Base-by-base conservation (phyloP, 2,888 invertebrate genomes). In the Lysandra bellargus region DNA sequence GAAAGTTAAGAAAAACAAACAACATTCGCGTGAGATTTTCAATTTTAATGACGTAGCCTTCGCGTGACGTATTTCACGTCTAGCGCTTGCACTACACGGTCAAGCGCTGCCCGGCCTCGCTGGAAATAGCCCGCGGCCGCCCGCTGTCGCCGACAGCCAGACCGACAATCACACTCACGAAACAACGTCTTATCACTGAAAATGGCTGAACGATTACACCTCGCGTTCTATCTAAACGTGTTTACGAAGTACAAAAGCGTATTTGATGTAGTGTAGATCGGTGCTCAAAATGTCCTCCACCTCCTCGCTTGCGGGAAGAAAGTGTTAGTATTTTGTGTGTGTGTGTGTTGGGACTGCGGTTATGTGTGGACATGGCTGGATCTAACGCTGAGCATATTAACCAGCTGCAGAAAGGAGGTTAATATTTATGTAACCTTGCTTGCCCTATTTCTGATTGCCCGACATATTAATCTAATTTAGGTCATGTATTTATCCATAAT, bases 131-230 rank as follows among this genome's bases (percentile, higher is more conserved):
- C 86, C 85, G 86, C 85, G 84, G 85, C 80, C 84, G 85, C 86
- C 82, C 85, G 85, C 88, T 88, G 91, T 91, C 91, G 91, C 92
- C 91, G 92, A 90, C 90, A 86, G 84, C 85, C 85, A 85, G 83
- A 83, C 84, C 81, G 81, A 82, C 82, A 83, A 83, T 83, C 83
- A 82, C 83, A 80, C 69, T 85, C 86, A 84, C 87, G 87, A 88
- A 86, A 88, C 87, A 86, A 83, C 86, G 88, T 87, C 89, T 94
- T 94, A 94, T 94, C 94, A 92, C 90, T 91, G 88, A 94, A 93
- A 93, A 94, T 94, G 94, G 89, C 90, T 87, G 87, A 87, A 86
- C 90, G 92, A 92, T 93, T 92, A 89, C 88, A 86, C 83, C 85
- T 85, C 87, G 87, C 85, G 83, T 85, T 88, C 85, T 87, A 87